Base-by-base conservation (phyloP, 2,888 invertebrate species). In the Mesochorus sp. region DNA sequence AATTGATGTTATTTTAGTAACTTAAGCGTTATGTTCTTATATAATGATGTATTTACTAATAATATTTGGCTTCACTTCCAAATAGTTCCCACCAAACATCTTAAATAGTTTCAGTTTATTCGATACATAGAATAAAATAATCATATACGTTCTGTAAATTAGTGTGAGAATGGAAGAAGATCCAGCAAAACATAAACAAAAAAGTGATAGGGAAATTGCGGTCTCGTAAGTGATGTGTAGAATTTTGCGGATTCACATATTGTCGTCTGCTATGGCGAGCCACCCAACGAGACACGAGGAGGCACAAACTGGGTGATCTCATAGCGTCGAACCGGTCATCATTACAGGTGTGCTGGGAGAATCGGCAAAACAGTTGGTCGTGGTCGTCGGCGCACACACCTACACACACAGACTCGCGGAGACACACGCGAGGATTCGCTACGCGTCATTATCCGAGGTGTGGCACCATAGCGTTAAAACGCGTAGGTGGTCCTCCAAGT, bases 381-480 rank as follows among this genome's bases (percentile, higher is more conserved):
- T 51, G 37, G 39, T 26, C 31, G 3, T 10, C 26, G 3, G 2
- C n/a, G 4, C 6, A 39, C 8, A 8, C 55, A 49, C 53, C 3
- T 3, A 31, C 17, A 55, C 28, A 31, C 31, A 55, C 31, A 53
- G 24, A 49, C 34, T 19, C 21, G 12, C 17, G 51, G 6, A 39
- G 37, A 49, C 49, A 53, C 66, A 39, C 34, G 44, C 37, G 59
- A 37, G 51, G 84, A 87, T 88, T 88, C 85, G 88, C 81, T 78
- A 80, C 85, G 88, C 87, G 82, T 86, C 84, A 88, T 88, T 88
- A 88, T 85, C 80, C 88, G 85, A 88, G 88, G 88, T 88, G 88
- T 88, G 88, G 87, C 87, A 82, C 82, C n/a, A n/a, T 81, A 82
- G 80, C 55, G 64, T 57, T 68, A 62, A 80, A 81, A 61, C 82